Evolutionary conservation across 2,888 invertebrate genomes (phyloP).

Genomic region (Drosophila parthenogenetica): DNA sequence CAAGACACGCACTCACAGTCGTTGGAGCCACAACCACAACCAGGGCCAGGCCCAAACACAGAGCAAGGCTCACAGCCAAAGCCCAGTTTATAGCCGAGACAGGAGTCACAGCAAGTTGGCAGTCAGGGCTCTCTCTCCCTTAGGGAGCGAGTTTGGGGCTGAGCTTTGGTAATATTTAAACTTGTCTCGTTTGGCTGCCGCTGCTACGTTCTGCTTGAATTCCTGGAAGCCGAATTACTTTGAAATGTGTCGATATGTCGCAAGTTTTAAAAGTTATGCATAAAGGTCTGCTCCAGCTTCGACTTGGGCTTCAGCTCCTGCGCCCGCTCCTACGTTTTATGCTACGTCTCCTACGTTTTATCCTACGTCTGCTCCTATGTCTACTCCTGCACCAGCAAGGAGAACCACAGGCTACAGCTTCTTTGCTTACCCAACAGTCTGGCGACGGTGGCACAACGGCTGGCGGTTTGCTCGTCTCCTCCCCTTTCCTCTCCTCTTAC

Average conservation of each 20-base stretch:
- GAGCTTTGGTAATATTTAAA: constrained; percentile 78
- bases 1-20: constrained; percentile 36
- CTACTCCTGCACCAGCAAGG: constrained; percentile 5
- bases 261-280: constrained; percentile 83
- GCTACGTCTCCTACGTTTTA: too few species aligned
- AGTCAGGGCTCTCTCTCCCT: constrained; percentile 46
- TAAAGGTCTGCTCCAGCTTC: constrained; percentile 69
- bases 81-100: neutral
- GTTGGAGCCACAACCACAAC: too few species aligned
- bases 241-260: constrained; percentile 84
- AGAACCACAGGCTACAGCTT: constrained; percentile 55
- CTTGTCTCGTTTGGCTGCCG: constrained; percentile 70
- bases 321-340: neutral
- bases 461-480: neutral
- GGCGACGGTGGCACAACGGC: constrained; percentile 51
- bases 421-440: constrained; percentile 70
- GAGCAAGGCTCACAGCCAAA: neutral
- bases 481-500: too few species aligned
- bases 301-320: constrained; percentile 38
- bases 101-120: neutral
- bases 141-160: constrained; percentile 51
- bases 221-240: constrained; percentile 84
- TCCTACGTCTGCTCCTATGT: too few species aligned
- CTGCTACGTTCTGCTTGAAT: constrained; percentile 72
- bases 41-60: neutral